Conservation (phyloP, 2,888 invertebrate genomes). For the Drosophila koepferae region DNA sequence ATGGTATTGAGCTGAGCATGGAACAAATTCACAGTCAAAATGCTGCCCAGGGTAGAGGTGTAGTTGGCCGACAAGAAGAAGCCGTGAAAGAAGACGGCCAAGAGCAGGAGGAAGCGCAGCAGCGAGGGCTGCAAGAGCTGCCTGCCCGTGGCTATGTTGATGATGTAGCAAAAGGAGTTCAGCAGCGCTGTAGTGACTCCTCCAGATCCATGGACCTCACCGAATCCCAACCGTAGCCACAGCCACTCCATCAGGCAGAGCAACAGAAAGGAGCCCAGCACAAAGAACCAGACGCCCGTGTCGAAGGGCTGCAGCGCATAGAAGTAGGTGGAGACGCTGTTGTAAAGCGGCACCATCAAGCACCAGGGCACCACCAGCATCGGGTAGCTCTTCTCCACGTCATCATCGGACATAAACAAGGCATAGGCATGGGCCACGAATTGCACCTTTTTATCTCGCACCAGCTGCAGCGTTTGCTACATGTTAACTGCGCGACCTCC, state of each 20-base stretch:
- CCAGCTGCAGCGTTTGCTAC: constrained; percentile 69
- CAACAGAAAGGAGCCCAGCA: constrained; percentile 45
- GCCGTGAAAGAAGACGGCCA: constrained; percentile 68
- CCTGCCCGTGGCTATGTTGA: constrained; percentile 62
- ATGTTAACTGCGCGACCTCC: constrained; percentile 70
- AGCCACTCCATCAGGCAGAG: constrained; percentile 53
- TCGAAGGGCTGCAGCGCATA: constrained; percentile 77
- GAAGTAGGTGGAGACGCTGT: constrained; percentile 70
- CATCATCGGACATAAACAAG: constrained; percentile 64
- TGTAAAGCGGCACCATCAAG: constrained; percentile 78
- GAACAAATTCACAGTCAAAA: constrained; percentile 74
- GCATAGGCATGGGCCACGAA: constrained; percentile 78
- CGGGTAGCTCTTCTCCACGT: constrained; percentile 77
- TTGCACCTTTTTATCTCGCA: constrained; percentile 57
- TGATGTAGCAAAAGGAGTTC: constrained; percentile 63
- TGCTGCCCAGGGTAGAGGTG: constrained; percentile 78
- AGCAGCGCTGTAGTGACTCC: constrained; percentile 23
- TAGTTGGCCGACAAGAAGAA: constrained; percentile 74
- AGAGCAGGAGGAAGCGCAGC: constrained; percentile 57
- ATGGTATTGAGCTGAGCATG: constrained; percentile 76
- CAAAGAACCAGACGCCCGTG: constrained; percentile 65
- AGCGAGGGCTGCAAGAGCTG: constrained; percentile 47
- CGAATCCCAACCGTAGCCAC: constrained; percentile 42
- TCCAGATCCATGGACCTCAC: neutral
- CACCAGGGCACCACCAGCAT: constrained; percentile 79